A percentile compares a stretch with the other conserved stretches of the same genome.
phyloP scores from a whole-genome alignment of 1,140 invertebrate genomes.

The Cyclina sinensis region DNA sequence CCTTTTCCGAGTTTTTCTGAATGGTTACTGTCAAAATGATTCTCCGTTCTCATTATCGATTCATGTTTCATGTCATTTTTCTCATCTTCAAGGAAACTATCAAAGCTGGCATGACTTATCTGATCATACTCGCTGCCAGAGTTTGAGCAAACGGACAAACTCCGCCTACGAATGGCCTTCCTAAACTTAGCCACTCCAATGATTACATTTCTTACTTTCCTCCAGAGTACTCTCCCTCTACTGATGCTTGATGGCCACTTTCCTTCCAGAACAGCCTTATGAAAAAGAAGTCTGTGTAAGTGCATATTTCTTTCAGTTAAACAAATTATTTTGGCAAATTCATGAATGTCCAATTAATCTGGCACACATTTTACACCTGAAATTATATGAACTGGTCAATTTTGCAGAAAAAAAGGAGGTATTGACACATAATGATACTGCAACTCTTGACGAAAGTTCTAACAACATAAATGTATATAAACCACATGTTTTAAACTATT shows the following conservation, averaged over 20 bases:
- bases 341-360: no score
- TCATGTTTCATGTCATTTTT: constrained; percentile 58
- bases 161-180: constrained; percentile 76
- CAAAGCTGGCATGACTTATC: constrained; percentile 83
- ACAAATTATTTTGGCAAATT: no score
- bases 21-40: neutral
- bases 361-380: no score
- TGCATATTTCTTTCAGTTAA: no score
- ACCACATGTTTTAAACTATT: no score
- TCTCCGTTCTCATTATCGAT: constrained; percentile 42
- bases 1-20: neutral
- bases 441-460: no score
- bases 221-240: constrained; percentile 95
- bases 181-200: constrained; percentile 93
- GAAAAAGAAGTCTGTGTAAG: no score
- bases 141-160: constrained; percentile 83
- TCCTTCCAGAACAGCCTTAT: constrained; percentile 94
- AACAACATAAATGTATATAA: no score
- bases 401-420: no score
- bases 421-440: no score
- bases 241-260: constrained; percentile 96
- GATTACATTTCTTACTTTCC: constrained; percentile 96
- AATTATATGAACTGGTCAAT: no score
- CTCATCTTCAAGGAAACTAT: constrained; percentile 84
- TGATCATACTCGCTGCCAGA: constrained; percentile 86